Conservation (phyloP, 2,888 invertebrate genomes). For the Seira ritae region DNA sequence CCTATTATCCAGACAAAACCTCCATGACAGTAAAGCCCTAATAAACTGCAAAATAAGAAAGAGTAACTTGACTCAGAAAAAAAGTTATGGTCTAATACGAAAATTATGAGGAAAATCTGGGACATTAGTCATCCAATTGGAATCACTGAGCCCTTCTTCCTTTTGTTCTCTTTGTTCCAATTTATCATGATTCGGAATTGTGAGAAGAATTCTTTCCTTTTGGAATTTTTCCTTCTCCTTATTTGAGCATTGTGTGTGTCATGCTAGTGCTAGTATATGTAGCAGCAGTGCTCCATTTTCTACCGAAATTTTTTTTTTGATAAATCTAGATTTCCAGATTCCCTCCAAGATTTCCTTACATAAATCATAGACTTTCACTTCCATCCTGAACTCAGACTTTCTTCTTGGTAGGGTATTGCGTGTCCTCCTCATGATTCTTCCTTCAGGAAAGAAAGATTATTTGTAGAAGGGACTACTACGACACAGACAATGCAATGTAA, state of each 20-base stretch:
- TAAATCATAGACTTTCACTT: constrained; percentile 6
- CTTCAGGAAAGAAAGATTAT: too few species aligned
- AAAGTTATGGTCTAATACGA: background rate
- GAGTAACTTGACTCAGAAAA: too few species aligned
- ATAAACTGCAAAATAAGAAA: too few species aligned
- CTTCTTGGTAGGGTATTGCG: too few species aligned
- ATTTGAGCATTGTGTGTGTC: too few species aligned
- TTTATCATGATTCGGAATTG: constrained; percentile 4
- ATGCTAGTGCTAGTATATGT: too few species aligned
- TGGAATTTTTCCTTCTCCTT: background rate
- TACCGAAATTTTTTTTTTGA: background rate
- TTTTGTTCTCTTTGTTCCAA: background rate
- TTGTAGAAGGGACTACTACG: too few species aligned
- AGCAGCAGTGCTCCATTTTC: background rate
- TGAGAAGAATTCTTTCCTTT: background rate
- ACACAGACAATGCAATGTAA: background rate
- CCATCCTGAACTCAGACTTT: background rate
- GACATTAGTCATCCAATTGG: constrained; percentile 14
- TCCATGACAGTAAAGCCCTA: too few species aligned
- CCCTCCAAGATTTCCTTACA: constrained; percentile 7
- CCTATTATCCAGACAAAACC: too few species aligned
- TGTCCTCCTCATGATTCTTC: too few species aligned
- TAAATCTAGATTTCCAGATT: constrained; percentile 1
- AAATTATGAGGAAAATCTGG: constrained; percentile 5
- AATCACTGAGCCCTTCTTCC: background rate